phyloP scores from a whole-genome alignment of 1,140 invertebrate genomes.

The Adelges cooleyi region DNA sequence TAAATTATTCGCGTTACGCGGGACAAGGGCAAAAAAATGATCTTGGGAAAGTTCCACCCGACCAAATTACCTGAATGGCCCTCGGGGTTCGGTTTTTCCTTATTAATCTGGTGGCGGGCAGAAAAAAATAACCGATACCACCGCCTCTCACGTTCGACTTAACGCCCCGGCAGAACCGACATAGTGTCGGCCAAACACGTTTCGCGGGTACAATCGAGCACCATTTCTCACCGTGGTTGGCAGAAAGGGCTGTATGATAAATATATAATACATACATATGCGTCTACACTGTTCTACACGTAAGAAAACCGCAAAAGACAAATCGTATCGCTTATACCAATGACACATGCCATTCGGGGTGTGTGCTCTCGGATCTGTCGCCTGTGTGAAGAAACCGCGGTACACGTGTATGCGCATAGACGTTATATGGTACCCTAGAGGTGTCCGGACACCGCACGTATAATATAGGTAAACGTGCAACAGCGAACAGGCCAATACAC shows the following conservation, averaged over 20 bases:
- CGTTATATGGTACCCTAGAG: too few relatives aligned
- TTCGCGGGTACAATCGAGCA: constrained; percentile 11
- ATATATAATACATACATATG: neutral
- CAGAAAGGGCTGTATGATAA: neutral
- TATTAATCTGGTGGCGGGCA: neutral
- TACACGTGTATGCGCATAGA: too few relatives aligned
- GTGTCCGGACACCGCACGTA: too few relatives aligned
- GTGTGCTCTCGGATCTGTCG: too few relatives aligned
- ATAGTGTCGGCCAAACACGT: constrained; percentile 16
- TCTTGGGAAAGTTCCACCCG: constrained; percentile 16
- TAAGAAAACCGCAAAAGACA: constrained; percentile 20
- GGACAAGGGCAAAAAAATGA: constrained; percentile 2
- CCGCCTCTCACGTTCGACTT: constrained; percentile 19
- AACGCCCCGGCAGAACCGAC: neutral
- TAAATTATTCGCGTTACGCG: neutral
- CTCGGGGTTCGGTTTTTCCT: constrained; percentile 1
- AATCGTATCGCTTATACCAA: constrained; percentile 24
- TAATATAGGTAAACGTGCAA: too few relatives aligned
- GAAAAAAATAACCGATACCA: neutral
- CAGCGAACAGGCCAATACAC: too few relatives aligned
- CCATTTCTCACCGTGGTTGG: constrained; percentile 2
- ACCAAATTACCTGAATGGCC: constrained; percentile 17
- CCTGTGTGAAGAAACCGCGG: too few relatives aligned
- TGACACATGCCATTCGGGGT: constrained; percentile 5
- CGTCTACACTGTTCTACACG: too few relatives aligned